A percentile compares a stretch with the other conserved stretches of the same genome.
phyloP scores from a whole-genome alignment of 2,888 invertebrate species.

The Protophormia terraenovae region DNA sequence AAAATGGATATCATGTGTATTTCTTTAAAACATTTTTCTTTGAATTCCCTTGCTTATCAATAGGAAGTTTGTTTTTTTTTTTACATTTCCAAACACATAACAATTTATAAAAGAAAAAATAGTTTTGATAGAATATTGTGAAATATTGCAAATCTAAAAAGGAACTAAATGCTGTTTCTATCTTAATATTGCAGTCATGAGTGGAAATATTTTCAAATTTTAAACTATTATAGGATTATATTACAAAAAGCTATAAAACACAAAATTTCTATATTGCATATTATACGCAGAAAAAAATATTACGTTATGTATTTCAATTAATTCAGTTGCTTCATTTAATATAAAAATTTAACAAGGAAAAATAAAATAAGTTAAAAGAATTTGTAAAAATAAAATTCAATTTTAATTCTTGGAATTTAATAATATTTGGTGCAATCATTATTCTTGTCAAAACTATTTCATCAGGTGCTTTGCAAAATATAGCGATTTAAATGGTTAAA shows the following conservation, averaged over 20 bases:
- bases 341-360: too few relatives aligned
- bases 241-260: not conserved
- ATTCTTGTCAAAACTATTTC: too few relatives aligned
- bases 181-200: not conserved
- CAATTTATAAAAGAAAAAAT: not conserved
- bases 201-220: not conserved
- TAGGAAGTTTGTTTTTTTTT: not conserved
- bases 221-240: not conserved
- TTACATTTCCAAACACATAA: not conserved
- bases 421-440: too few relatives aligned
- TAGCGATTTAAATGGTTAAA: too few relatives aligned
- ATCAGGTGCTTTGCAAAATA: too few relatives aligned
- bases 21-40: not conserved
- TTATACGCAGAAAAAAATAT: too few relatives aligned
- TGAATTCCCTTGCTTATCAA: not conserved
- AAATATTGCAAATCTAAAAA: not conserved
- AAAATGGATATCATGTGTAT: not conserved
- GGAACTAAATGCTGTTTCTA: not conserved
- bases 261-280: not conserved
- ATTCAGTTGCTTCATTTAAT: too few relatives aligned
- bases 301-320: too few relatives aligned
- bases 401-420: too few relatives aligned
- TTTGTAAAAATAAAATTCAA: too few relatives aligned
- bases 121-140: not conserved
- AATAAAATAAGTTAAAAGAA: too few relatives aligned